phyloP scores from a whole-genome alignment of 2,113 vertebrate genomes.

The Ceyx melanurus region DNA sequence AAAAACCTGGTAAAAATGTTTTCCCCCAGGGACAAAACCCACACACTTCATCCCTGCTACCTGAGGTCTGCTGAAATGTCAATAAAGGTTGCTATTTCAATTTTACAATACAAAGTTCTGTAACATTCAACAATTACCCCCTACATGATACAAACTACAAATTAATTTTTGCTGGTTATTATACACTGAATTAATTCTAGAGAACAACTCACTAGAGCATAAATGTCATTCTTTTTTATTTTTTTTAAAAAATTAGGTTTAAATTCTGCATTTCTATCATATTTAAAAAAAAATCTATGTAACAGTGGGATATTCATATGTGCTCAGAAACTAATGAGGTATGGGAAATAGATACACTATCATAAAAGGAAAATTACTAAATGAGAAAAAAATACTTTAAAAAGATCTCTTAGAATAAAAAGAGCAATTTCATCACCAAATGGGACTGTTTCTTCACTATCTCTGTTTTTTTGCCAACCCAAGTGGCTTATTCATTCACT shows the following conservation, averaged over 20 bases:
- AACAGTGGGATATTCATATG: slow-evolving; percentile 77
- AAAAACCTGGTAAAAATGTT: background rate
- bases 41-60: background rate
- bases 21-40: background rate
- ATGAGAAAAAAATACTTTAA: slow-evolving; percentile 74
- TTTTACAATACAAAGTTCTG: slow-evolving; percentile 32
- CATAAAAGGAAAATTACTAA: slow-evolving; percentile 79
- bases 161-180: slow-evolving; percentile 58
- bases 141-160: slow-evolving; percentile 60
- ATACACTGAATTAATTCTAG: slow-evolving; percentile 29
- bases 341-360: slow-evolving; percentile 77
- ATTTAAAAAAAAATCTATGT: slow-evolving; percentile 73
- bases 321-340: slow-evolving; percentile 80
- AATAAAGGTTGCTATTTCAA: background rate
- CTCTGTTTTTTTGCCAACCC: background rate
- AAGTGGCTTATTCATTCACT: slow-evolving; percentile 45
- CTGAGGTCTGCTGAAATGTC: slow-evolving; percentile 40
- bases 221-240: slow-evolving; percentile 74
- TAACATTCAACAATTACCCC: slow-evolving; percentile 45
- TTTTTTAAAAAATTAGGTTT: slow-evolving; percentile 65
- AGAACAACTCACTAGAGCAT: slow-evolving; percentile 72
- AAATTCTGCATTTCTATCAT: slow-evolving; percentile 78
- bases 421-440: slow-evolving; percentile 57
- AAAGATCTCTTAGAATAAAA: slow-evolving; percentile 68
- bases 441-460: slow-evolving; percentile 41